These are phyloP conservation scores for Cosmorhoe ocellata DNA, from an alignment of 2,888 invertebrate genomes.

Conservation along the genomic window DNA sequence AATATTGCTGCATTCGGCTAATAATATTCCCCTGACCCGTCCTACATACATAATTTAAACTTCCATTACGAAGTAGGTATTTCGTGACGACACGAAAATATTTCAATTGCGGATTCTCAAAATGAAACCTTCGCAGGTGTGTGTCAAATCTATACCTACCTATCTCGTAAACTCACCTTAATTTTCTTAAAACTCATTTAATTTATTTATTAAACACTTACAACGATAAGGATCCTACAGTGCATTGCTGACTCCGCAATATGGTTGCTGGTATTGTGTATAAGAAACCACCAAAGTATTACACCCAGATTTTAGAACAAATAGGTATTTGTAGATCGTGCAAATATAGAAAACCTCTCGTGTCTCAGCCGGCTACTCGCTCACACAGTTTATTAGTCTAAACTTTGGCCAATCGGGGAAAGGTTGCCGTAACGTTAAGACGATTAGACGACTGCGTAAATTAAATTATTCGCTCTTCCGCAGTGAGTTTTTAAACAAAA, in stretches of 20 bases:
- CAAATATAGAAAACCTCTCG: no score
- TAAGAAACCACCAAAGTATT: no score
- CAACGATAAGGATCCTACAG: no score
- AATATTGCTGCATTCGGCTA: constrained; percentile 40
- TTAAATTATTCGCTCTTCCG: no score
- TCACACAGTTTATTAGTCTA: no score
- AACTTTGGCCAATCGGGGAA: no score
- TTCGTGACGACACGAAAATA: constrained; percentile 53
- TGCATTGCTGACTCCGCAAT: no score
- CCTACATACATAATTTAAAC: constrained; percentile 62
- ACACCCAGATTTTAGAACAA: no score
- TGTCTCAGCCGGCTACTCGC: background rate
- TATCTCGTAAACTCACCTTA: constrained; percentile 23
- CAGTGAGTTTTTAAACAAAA: constrained; percentile 3
- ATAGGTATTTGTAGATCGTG: no score
- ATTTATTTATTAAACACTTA: constrained; percentile 4
- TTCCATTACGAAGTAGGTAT: constrained; percentile 46
- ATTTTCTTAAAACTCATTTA: constrained; percentile 14
- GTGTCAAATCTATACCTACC: constrained; percentile 26
- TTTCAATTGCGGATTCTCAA: constrained; percentile 43
- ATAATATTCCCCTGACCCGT: constrained; percentile 48
- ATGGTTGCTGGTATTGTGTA: no score
- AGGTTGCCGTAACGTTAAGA: no score
- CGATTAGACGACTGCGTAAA: no score
- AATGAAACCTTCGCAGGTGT: constrained; percentile 35